phyloP scores from a whole-genome alignment of 2,888 invertebrate species.

The Pardosa pseudoannulata region DNA sequence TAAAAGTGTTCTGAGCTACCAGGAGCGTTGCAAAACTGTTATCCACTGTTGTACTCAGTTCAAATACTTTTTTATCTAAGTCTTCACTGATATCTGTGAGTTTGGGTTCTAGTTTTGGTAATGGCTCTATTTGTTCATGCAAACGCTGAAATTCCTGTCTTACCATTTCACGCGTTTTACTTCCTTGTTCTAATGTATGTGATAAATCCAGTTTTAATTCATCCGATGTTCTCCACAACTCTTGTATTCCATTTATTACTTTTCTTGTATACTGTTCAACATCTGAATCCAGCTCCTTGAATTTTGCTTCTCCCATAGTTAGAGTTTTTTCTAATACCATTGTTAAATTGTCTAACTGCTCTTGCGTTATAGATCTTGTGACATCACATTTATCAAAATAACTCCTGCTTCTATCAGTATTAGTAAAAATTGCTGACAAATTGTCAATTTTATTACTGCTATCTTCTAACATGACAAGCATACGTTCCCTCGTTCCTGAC shows the following conservation, averaged over 20 bases:
- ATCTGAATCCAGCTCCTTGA: slow-evolving; percentile 73
- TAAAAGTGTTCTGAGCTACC: slow-evolving; percentile 82
- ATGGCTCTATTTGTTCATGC: slow-evolving; percentile 71
- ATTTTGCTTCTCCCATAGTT: slow-evolving; percentile 62
- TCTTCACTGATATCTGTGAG: slow-evolving; percentile 66
- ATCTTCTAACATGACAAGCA: slow-evolving; percentile 27
- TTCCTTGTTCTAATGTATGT: slow-evolving; percentile 80
- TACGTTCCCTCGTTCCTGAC: slow-evolving; percentile 19
- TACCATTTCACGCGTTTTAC: slow-evolving; percentile 80
- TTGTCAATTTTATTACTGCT: slow-evolving; percentile 46
- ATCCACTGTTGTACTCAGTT: slow-evolving; percentile 73
- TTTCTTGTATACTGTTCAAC: slow-evolving; percentile 76
- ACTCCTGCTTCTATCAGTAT: slow-evolving; percentile 19
- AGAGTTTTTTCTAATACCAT: slow-evolving; percentile 43
- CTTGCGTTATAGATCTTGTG: slow-evolving; percentile 30
- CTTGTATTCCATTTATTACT: slow-evolving; percentile 83
- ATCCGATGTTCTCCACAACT: slow-evolving; percentile 81
- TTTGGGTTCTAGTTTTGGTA: slow-evolving; percentile 64
- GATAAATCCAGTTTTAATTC: slow-evolving; percentile 79
- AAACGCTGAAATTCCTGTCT: slow-evolving; percentile 79
- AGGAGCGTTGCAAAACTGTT: slow-evolving; percentile 78
- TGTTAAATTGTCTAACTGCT: slow-evolving; percentile 66
- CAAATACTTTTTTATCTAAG: slow-evolving; percentile 70
- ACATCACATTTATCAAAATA: slow-evolving; percentile 19
- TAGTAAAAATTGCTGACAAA: slow-evolving; percentile 36